Percentiles rank a stretch among this genome's conserved stretches.
These are phyloP conservation scores for Sphecodes monilicornis DNA, from an alignment of 2,888 invertebrate species.

Conservation along the genomic window DNA sequence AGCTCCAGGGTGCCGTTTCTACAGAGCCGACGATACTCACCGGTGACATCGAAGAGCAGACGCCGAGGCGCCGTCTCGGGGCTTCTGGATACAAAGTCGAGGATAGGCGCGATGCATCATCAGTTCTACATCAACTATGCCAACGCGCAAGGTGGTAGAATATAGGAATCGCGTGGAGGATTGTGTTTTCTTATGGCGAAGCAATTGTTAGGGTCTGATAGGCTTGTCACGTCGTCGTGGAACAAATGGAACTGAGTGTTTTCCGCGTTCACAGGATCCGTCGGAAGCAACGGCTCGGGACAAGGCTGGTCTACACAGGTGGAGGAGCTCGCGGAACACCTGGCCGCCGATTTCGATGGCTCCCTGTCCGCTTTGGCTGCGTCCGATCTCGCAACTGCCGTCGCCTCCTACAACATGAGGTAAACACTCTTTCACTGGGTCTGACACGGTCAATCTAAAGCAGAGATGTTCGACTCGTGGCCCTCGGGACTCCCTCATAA, in stretches of 20 bases:
- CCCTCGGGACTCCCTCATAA: too few relatives aligned
- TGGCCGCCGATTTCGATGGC: constrained; percentile 90
- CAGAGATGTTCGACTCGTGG: neutral
- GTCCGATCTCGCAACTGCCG: constrained; percentile 87
- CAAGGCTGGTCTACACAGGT: constrained; percentile 85
- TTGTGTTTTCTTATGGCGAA: neutral
- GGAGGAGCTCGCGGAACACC: constrained; percentile 88
- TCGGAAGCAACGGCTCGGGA: constrained; percentile 81
- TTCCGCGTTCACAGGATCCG: constrained; percentile 71
- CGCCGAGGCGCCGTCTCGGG: constrained; percentile 55
- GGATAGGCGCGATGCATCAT: constrained; percentile 69
- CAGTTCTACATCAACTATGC: constrained; percentile 71
- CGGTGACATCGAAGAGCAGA: constrained; percentile 64
- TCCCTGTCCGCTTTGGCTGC: constrained; percentile 89
- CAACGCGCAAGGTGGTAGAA: constrained; percentile 67
- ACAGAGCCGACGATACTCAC: constrained; percentile 68
- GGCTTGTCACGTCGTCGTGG: neutral
- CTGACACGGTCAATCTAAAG: neutral
- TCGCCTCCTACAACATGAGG: constrained; percentile 89
- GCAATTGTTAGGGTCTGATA: neutral
- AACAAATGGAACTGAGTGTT: neutral
- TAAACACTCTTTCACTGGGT: constrained; percentile 72
- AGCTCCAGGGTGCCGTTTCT: constrained; percentile 70
- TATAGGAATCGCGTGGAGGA: neutral
- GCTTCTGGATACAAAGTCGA: constrained; percentile 60